These are phyloP conservation scores for Hylyphantes graminicola DNA, from an alignment of 1,140 invertebrate genomes.

Conservation along the genomic window DNA sequence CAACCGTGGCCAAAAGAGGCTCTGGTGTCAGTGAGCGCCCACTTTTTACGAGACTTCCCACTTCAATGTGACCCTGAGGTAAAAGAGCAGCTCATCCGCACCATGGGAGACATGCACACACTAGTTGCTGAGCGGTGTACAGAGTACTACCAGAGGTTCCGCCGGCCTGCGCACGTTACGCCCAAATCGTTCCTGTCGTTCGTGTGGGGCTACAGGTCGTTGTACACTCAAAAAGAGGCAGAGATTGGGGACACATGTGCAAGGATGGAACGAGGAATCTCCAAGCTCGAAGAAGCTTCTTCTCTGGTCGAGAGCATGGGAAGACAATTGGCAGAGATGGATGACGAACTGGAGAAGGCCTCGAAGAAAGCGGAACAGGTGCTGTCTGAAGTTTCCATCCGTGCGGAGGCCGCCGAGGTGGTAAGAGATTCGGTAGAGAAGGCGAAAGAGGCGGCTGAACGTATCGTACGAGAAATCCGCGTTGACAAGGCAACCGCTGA, in stretches of 20 bases:
- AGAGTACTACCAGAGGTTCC: slow-evolving; percentile 93
- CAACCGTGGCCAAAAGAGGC: slow-evolving; percentile 97
- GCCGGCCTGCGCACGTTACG: slow-evolving; percentile 93
- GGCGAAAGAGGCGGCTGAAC: slow-evolving; percentile 95
- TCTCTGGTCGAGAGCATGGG: slow-evolving; percentile 87
- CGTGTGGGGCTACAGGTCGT: slow-evolving; percentile 93
- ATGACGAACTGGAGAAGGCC: slow-evolving; percentile 82
- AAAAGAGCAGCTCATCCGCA: slow-evolving; percentile 86
- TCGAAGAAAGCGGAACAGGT: slow-evolving; percentile 88
- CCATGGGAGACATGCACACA: slow-evolving; percentile 93
- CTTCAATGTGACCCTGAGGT: slow-evolving; percentile 86
- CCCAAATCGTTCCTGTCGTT: slow-evolving; percentile 98
- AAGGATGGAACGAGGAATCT: slow-evolving; percentile 81
- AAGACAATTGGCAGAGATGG: slow-evolving; percentile 85
- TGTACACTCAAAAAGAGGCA: slow-evolving; percentile 87
- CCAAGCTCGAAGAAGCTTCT: slow-evolving; percentile 90
- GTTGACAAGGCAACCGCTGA: slow-evolving; percentile 92
- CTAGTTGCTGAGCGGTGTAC: slow-evolving; percentile 86
- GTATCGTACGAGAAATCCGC: slow-evolving; percentile 88
- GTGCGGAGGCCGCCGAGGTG: slow-evolving; percentile 92
- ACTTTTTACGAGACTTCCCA: slow-evolving; percentile 89
- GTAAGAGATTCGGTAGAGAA: slow-evolving; percentile 95
- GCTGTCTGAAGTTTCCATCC: slow-evolving; percentile 85
- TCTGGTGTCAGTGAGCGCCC: slow-evolving; percentile 88
- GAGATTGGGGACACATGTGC: slow-evolving; percentile 89